Evolutionary conservation across 2,797 vertebrate genomes (phyloP), one percentile per base, ranked within the genome.

Genomic region (Danio tinwini): DNA sequence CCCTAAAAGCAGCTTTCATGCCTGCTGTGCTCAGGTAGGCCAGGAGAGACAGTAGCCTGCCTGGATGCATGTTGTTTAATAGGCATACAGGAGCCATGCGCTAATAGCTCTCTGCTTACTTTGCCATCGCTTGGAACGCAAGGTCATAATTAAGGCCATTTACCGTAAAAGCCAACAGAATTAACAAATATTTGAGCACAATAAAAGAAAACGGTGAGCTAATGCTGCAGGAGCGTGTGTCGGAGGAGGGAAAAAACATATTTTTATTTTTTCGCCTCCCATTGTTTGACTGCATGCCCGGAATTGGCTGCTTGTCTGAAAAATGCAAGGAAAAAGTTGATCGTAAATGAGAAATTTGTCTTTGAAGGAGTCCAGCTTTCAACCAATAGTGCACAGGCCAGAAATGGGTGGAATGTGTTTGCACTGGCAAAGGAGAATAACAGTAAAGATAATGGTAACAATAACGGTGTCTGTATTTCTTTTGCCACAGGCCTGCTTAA

Each of bases 71-170:
- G 39, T 50, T 76, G 62, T 80, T 79, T 71, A 70, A 76, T 72
- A 74, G 80, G 71, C 67, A 55, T 70, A 69, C 65, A 80, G 61
- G 71, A 72, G 78, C 40, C 40, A 14, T 42, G 39, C 12, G 45
- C 49, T 76, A 81, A 84, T 64, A 75, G 68, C 65, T 62, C 65
- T 75, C 49, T 64, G 56, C 62, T 75, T 70, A 44, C 49, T 59
- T 73, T 49, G 44, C 62, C 75, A 45, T 80, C 49, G 39, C 29
- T 75, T 16, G 55, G 37, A 85, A 85, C 50, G 19, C 70, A 75
- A 63, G 81, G 76, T 68, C 73, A 64, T 83, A 74, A 87, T 87
- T 83, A 84, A 71, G 19, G 80, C 61, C 50, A 73, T 85, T 86
- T 84, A 85, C 69, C 7, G 56, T 76, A 67, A 83, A 86, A 84